Percentiles rank a stretch among this genome's conserved stretches.
These are phyloP conservation scores for Lathamus discolor DNA, from an alignment of 2,113 vertebrate species.

Conservation along the genomic window DNA sequence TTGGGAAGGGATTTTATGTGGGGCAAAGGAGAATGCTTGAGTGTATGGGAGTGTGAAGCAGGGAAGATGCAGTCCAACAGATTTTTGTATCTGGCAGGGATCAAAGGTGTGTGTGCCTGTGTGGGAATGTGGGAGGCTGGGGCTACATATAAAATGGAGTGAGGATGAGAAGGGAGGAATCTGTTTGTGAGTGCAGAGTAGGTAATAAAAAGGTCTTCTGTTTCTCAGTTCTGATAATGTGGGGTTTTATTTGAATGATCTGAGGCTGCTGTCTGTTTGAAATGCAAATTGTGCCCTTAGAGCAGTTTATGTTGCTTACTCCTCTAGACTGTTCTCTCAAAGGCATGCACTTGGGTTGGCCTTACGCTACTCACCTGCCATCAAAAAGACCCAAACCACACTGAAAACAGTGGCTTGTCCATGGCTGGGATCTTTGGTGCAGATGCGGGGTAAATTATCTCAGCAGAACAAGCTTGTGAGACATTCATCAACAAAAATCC, in stretches of 20 bases:
- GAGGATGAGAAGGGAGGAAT: constrained; percentile 35
- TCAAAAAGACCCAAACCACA: background rate
- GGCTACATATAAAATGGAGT: background rate
- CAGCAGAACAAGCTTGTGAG: background rate
- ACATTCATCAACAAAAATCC: background rate
- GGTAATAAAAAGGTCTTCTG: constrained; percentile 22
- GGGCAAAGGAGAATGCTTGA: background rate
- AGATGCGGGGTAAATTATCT: background rate
- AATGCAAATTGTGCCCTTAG: constrained; percentile 57
- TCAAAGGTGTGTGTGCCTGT: constrained; percentile 22
- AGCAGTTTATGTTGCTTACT: constrained; percentile 37
- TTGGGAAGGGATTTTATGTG: background rate
- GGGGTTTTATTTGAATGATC: constrained; percentile 41
- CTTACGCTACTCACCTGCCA: background rate
- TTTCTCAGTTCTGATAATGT: constrained; percentile 31
- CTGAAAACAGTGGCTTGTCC: background rate
- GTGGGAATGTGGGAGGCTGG: constrained; percentile 17
- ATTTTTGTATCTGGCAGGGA: background rate
- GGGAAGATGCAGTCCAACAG: background rate
- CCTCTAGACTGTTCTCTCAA: constrained; percentile 17
- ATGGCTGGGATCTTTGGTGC: background rate
- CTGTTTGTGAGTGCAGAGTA: constrained; percentile 15
- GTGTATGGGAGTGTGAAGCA: background rate
- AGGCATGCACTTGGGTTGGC: background rate
- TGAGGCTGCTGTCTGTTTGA: constrained; percentile 57